phyloP scores from a whole-genome alignment of 2,797 vertebrate genomes.

The Chelonia mydas region DNA sequence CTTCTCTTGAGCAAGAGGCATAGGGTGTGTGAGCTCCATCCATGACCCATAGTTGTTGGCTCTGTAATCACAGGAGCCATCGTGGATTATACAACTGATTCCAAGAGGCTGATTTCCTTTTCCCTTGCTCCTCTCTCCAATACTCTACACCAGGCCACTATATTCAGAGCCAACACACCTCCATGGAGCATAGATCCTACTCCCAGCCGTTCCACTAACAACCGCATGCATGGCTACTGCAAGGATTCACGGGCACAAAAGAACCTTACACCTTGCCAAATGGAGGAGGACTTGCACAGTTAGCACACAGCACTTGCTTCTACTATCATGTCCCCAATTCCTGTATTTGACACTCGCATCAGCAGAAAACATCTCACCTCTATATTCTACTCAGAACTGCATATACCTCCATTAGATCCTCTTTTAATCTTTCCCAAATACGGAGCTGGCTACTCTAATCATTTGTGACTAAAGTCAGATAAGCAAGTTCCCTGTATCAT shows the following conservation, averaged over 20 bases:
- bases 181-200: background rate
- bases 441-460: background rate
- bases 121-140: background rate
- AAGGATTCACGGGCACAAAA: background rate
- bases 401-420: background rate
- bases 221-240: accelerated
- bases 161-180: background rate
- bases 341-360: background rate
- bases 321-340: background rate
- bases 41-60: background rate
- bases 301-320: background rate
- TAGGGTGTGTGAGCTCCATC: background rate
- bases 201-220: background rate
- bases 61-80: background rate
- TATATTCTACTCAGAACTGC: background rate
- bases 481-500: background rate
- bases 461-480: accelerated
- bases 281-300: accelerated
- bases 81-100: background rate
- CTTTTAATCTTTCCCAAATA: background rate
- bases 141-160: background rate
- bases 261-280: background rate
- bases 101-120: background rate
- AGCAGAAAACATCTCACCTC: background rate
- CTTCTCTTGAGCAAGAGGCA: background rate